Evolutionary conservation across 2,888 invertebrate species (phyloP).

Genomic region (Philhelius pedissequus): DNA sequence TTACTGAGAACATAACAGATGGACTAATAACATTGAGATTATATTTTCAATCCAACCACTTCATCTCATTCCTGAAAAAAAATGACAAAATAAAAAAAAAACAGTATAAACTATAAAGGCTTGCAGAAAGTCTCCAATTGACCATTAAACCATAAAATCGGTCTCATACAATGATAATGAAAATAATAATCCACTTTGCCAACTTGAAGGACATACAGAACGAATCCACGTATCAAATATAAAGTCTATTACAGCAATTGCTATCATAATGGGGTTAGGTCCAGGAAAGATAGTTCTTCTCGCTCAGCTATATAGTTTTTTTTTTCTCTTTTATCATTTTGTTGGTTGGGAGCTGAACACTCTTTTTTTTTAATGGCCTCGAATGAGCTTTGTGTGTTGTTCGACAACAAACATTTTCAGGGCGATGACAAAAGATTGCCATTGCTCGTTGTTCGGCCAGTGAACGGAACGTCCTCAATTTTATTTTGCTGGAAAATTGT

Average conservation of each 20-base stretch:
- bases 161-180: conserved; percentile 52
- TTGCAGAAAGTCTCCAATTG: conserved; percentile 29
- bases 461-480: conserved; percentile 21
- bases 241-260: conserved; percentile 67
- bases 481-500: conserved; percentile 65
- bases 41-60: neutral
- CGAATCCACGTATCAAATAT: conserved; percentile 58
- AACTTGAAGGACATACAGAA: conserved; percentile 25
- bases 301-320: neutral
- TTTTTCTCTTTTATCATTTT: too few relatives aligned
- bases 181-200: conserved; percentile 62
- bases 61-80: neutral
- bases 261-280: conserved; percentile 61
- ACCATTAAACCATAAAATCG: conserved; percentile 43
- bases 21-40: neutral
- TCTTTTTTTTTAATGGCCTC: conserved; percentile 31
- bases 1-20: neutral
- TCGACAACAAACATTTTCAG: conserved; percentile 64
- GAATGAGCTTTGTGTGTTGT: conserved; percentile 42
- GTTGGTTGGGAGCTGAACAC: neutral
- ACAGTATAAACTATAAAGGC: neutral
- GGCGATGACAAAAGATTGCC: conserved; percentile 64
- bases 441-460: conserved; percentile 16
- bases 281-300: conserved; percentile 45
- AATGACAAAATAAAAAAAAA: neutral